phyloP scores from a whole-genome alignment of 2,888 invertebrate species.

The Sussaba pulchella region DNA sequence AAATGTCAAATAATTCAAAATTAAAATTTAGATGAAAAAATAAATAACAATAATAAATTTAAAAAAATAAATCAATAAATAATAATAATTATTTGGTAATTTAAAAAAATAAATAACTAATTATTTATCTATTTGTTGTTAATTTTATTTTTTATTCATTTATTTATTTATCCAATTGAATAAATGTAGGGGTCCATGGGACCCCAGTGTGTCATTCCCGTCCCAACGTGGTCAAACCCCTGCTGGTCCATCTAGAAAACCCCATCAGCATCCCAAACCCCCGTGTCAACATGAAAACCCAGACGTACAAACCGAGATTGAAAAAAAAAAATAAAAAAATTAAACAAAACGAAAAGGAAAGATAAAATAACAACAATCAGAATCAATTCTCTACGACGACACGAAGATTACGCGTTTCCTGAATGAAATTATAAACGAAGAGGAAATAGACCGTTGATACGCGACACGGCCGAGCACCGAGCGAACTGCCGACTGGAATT shows the following conservation, averaged over 20 bases:
- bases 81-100: too few species aligned
- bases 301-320: neutral
- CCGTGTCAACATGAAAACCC: neutral
- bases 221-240: neutral
- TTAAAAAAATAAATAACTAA: too few species aligned
- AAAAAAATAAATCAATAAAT: too few species aligned
- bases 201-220: neutral
- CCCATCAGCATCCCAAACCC: neutral
- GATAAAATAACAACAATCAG: slow-evolving; percentile 46
- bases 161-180: too few species aligned
- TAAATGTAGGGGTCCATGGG: neutral
- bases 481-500: neutral
- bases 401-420: slow-evolving; percentile 62
- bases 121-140: too few species aligned
- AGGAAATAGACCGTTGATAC: slow-evolving; percentile 63
- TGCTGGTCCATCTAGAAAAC: neutral
- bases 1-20: too few species aligned
- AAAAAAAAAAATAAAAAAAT: neutral
- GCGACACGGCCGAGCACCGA: slow-evolving; percentile 13
- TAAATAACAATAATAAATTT: too few species aligned
- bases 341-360: slow-evolving; percentile 3
- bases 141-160: too few species aligned
- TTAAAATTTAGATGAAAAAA: too few species aligned
- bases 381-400: slow-evolving; percentile 56
- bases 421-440: slow-evolving; percentile 57